Evolutionary conservation across 2,797 vertebrate genomes (phyloP), one percentile per base, ranked within the genome.

Genomic region (Furcifer pardalis): DNA sequence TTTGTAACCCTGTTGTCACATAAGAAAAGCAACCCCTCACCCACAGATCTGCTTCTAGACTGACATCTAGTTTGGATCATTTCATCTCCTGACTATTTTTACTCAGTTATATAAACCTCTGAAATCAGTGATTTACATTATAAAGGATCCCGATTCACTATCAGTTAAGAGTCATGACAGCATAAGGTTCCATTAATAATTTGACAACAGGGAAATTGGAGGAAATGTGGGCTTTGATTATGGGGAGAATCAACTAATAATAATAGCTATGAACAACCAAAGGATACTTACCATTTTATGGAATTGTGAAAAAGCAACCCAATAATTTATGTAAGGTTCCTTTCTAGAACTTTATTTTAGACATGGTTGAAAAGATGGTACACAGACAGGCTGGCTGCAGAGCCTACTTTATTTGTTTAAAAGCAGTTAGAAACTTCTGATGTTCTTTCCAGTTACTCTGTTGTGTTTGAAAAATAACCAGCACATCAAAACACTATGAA

Each of bases 271-370:
- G 59, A 77, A 84, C 66, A 91, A 77, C 35, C 2, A 85, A 79
- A 80, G 32, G 13, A 84, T 77, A 66, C 86, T 9, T 12, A 0
- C 0, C 73, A 78, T 81, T 82, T 2, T 84, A 87, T 83, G 92
- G 60, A 83, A 88, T 89, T 88, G 40, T 2, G 17, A 79, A 63
- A 91, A 86, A 73, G 59, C 44, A 93, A 83, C n/a, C 49, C 2
- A 82, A 66, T 0, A 71, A 46, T 93, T 92, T 82, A 83, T 91
- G 63, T 81, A 77, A 13, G 76, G 59, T 81, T n/a, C 46, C n/a
- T 87, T 93, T 92, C 81, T 2, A 46, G 81, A 92, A 88, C 85
- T 86, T 84, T 65, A 73, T 91, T 90, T 86, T 87, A 88, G 49
- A 86, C 32, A 12, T 27, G 9, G 32, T 84, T 90, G 82, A 93